Conservation (phyloP, 2,888 invertebrate genomes). For the Pollenia amentaria region DNA sequence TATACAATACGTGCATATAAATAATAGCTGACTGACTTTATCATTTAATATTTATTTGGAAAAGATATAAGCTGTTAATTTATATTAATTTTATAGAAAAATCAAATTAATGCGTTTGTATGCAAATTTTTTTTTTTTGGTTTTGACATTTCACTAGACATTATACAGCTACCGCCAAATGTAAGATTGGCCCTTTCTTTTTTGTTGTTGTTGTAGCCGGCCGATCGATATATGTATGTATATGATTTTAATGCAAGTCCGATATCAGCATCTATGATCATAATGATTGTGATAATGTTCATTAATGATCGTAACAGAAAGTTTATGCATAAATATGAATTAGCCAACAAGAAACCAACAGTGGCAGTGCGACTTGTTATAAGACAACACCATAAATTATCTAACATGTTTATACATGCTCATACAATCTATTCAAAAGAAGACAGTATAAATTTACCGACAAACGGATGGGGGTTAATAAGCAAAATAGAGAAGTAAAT, state of each 20-base stretch:
- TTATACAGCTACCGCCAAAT: constrained; percentile 67
- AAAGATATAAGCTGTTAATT: constrained; percentile 52
- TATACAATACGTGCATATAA: neutral
- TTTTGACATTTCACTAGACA: constrained; percentile 73
- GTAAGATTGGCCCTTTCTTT: constrained; percentile 40
- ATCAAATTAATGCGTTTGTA: constrained; percentile 68
- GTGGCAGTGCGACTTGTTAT: constrained; percentile 66
- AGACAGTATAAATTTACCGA: constrained; percentile 5
- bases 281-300: constrained; percentile 6
- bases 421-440: neutral
- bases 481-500: constrained; percentile 10
- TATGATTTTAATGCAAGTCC: neutral
- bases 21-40: constrained; percentile 41
- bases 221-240: neutral
- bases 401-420: constrained; percentile 40
- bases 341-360: constrained; percentile 3
- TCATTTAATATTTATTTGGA: constrained; percentile 54
- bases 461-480: constrained; percentile 28
- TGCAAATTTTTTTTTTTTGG: constrained; percentile 61
- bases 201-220: neutral
- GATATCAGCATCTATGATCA: constrained; percentile 6
- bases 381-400: constrained; percentile 65
- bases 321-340: constrained; percentile 52
- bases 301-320: constrained; percentile 22
- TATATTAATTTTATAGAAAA: constrained; percentile 56